A percentile compares a stretch with the other conserved stretches of the same genome.
phyloP scores from a whole-genome alignment of 1,140 invertebrate species.

The Leptinotarsa lineolata region DNA sequence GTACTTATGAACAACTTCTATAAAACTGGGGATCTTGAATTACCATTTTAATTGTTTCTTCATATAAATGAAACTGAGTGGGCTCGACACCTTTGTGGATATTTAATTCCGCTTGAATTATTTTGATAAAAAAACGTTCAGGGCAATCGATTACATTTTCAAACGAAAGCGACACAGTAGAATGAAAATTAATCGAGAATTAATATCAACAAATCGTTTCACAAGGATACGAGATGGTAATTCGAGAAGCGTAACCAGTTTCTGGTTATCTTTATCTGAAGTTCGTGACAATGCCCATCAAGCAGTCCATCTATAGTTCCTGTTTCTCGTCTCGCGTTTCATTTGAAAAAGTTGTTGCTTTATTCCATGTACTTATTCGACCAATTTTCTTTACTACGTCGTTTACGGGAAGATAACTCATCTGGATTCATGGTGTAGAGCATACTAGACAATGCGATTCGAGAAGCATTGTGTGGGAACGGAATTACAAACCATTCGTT shows the following conservation, averaged over 20 bases:
- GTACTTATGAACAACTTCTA: no score
- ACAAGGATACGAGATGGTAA: neutral
- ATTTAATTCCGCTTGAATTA: no score
- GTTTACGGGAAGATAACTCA: neutral
- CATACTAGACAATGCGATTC: neutral
- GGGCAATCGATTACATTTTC: no score
- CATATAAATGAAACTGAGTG: no score
- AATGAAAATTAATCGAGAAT: neutral
- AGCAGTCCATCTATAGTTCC: conserved; percentile 2
- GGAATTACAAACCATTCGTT: neutral
- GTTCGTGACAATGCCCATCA: conserved; percentile 7
- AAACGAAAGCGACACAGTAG: no score
- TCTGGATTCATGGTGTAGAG: neutral
- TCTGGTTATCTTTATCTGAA: neutral
- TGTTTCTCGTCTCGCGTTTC: conserved; percentile 6
- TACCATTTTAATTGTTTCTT: no score
- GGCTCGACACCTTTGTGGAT: no score
- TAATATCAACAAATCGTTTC: neutral
- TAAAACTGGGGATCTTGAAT: no score
- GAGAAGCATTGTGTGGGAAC: neutral
- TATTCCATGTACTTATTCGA: neutral
- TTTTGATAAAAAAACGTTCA: no score
- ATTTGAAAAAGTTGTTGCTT: conserved; percentile 1
- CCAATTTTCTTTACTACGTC: neutral
- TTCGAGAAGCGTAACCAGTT: neutral